Percentiles rank a stretch among this genome's conserved stretches.
phyloP scores from a whole-genome alignment of 2,797 vertebrate species.

The Chelon labrosus region DNA sequence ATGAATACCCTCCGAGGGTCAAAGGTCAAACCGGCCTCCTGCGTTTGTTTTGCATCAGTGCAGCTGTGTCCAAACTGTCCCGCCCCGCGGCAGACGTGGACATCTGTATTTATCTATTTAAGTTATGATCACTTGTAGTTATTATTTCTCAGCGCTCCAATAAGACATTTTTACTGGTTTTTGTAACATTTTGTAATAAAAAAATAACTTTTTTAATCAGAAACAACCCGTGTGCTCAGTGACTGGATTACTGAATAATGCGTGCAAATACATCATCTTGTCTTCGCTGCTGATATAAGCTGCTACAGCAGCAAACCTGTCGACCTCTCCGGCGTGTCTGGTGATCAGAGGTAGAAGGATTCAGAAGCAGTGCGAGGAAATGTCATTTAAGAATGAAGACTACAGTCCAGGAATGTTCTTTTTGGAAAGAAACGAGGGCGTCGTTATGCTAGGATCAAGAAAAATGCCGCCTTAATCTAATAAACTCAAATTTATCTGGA shows the following conservation, averaged over 20 bases:
- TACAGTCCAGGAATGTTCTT: too few species aligned
- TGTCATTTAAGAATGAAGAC: too few species aligned
- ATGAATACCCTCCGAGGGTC: constrained; percentile 31
- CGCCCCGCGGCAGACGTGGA: constrained; percentile 37
- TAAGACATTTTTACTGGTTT: constrained; percentile 57
- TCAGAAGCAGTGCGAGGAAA: too few species aligned
- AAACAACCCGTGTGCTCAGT: constrained; percentile 28
- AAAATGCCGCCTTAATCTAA: too few species aligned
- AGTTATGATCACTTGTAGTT: constrained; percentile 77
- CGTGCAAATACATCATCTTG: background rate
- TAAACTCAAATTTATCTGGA: too few species aligned
- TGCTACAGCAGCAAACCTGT: background rate
- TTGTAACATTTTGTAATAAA: constrained; percentile 79
- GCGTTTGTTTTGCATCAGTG: constrained; percentile 63
- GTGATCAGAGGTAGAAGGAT: too few species aligned
- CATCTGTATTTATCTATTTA: constrained; percentile 83
- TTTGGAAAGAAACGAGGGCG: too few species aligned
- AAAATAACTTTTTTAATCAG: constrained; percentile 39
- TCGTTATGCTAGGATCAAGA: too few species aligned
- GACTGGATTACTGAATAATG: background rate
- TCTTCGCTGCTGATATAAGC: background rate
- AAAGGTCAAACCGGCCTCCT: constrained; percentile 56
- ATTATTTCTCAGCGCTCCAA: constrained; percentile 58
- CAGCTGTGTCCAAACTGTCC: constrained; percentile 63
- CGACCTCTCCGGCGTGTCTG: background rate